Percentiles rank a stretch among this genome's conserved stretches.
These are phyloP conservation scores for Melanerpes formicivorus DNA, from an alignment of 2,113 vertebrate genomes.

Conservation along the genomic window DNA sequence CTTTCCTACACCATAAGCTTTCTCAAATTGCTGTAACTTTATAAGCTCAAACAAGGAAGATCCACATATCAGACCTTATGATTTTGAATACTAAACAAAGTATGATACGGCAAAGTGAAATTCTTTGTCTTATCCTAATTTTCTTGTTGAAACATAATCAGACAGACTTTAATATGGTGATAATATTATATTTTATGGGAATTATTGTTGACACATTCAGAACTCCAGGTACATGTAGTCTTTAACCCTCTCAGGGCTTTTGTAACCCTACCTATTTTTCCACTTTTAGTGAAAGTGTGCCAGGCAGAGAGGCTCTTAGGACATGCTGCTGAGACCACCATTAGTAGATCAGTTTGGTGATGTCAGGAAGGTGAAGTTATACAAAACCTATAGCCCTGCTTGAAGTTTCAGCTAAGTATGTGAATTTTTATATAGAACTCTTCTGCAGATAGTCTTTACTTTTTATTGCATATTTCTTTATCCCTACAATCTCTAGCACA, in stretches of 20 bases:
- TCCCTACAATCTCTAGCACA: background rate
- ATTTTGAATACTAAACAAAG: background rate
- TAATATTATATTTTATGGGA: background rate
- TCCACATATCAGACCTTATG: background rate
- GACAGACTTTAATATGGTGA: background rate
- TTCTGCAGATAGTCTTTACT: background rate
- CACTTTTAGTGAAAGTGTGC: background rate
- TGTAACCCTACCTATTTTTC: background rate
- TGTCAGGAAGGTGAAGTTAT: background rate
- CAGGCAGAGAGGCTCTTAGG: background rate
- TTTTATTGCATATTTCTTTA: background rate
- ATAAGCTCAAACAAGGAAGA: background rate
- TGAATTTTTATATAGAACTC: background rate
- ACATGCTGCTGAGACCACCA: background rate
- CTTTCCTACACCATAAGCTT: background rate
- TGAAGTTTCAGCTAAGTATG: background rate
- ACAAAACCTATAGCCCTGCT: background rate
- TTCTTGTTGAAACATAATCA: background rate
- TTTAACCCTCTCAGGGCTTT: background rate
- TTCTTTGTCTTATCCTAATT: background rate
- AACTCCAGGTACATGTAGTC: background rate
- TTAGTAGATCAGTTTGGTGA: background rate
- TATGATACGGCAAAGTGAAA: background rate
- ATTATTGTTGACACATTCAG: background rate
- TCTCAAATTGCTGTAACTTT: background rate